Conservation (phyloP, 2,797 vertebrate species). For the Enteromius mattozi region DNA sequence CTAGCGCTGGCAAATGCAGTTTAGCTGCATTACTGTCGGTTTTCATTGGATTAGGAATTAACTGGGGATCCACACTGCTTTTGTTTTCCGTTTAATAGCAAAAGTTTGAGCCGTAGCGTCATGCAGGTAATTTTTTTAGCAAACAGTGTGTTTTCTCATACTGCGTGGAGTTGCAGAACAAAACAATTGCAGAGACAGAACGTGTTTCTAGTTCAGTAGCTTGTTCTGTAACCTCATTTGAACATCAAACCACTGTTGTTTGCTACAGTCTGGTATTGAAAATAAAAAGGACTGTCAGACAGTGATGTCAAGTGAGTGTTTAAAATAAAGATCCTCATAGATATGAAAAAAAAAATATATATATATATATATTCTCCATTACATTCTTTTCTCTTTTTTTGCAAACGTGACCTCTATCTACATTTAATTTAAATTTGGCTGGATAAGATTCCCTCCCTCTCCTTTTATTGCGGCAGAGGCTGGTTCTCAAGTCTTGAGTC, state of each 20-base stretch:
- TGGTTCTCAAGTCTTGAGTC: constrained; percentile 73
- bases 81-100: constrained; percentile 52
- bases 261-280: background rate
- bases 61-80: constrained; percentile 43
- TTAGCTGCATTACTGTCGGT: constrained; percentile 48
- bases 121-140: constrained; percentile 8
- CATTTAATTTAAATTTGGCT: constrained; percentile 61
- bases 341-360: background rate
- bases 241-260: constrained; percentile 21
- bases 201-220: constrained; percentile 20
- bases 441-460: constrained; percentile 54
- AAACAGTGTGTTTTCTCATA: constrained; percentile 21
- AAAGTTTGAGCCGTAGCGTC: constrained; percentile 46
- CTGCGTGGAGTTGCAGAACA: constrained; percentile 18
- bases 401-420: constrained; percentile 54
- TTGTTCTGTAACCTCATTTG: constrained; percentile 37
- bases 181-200: constrained; percentile 21
- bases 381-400: constrained; percentile 15
- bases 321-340: constrained; percentile 25
- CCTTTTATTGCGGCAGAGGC: constrained; percentile 61
- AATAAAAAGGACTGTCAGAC: constrained; percentile 25
- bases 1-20: constrained; percentile 34
- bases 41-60: constrained; percentile 53
- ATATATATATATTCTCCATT: background rate
- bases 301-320: constrained; percentile 46